Evolutionary conservation across 1,140 invertebrate genomes (phyloP).

Genomic region (Fopius arisanus): DNA sequence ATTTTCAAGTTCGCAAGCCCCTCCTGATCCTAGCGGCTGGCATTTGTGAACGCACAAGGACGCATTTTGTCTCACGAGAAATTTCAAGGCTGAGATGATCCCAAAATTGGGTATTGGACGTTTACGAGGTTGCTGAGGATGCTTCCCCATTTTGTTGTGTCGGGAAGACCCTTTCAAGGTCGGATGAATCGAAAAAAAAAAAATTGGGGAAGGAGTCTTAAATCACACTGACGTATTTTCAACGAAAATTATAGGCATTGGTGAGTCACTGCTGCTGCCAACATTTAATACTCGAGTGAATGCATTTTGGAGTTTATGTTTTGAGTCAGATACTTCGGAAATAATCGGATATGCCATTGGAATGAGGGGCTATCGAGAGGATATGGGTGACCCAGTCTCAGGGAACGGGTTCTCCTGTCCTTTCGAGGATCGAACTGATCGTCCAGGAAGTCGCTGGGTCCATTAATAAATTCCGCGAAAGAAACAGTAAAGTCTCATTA

Average conservation of each 20-base stretch:
- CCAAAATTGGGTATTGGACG: not conserved
- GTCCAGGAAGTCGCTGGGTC: not conserved
- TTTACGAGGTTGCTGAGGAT: not conserved
- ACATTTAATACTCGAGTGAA: no score
- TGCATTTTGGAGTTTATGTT: not conserved
- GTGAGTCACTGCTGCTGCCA: not conserved
- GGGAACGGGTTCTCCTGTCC: constrained; percentile 24
- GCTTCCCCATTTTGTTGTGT: not conserved
- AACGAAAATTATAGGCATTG: not conserved
- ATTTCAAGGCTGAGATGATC: not conserved
- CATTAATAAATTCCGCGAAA: not conserved
- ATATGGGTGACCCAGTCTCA: constrained; percentile 27
- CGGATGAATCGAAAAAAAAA: not conserved
- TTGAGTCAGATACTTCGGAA: not conserved
- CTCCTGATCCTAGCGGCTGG: not conserved
- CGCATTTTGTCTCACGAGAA: not conserved
- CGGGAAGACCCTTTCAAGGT: not conserved
- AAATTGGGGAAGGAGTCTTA: not conserved
- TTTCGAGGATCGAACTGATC: constrained; percentile 8
- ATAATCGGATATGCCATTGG: not conserved
- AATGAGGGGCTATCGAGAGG: constrained; percentile 15
- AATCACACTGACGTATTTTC: not conserved
- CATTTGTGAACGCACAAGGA: not conserved
- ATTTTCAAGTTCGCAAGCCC: not conserved
- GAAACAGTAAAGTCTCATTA: no score